Evolutionary conservation across 2,113 vertebrate genomes (phyloP), one percentile per base, ranked within the genome.

Genomic region (Noctilio leporinus): DNA sequence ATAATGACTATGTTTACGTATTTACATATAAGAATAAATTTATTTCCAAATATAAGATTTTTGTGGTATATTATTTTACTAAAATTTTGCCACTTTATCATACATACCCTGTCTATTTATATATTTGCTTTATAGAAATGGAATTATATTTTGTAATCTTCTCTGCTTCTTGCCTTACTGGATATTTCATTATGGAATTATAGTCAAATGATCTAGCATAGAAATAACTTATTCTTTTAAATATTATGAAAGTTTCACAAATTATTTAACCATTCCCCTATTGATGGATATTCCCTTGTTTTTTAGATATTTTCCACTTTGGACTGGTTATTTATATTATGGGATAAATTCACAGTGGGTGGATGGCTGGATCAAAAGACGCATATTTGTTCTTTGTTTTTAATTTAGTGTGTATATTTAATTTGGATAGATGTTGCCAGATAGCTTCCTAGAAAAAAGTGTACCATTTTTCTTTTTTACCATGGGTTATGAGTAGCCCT

Each of bases 221-320:
- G 59, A 81, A 45, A 22, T 55, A 64, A 89, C 4, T 62, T 55
- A 77, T 94, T 69, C 55, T 86, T 92, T 78, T 43, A 91, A 93
- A 86, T 91, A 73, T 77, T 81, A n/a, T 65, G 15, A 22, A 89
- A 77, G 22, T 22, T 49, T 24, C 64, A 84, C 19, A 91, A 55
- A 83, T 49, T 38, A 73, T 86, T 73, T 45, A 91, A 15, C 26
- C 30, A 91, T 93, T 78, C 49, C 12, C 35, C 30, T 15, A 22
- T 38, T 91, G 67, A 94, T 93, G 67, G n/a, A 70, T 89, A 55
- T 78, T 91, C 11, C 33, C 57, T 75, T 93, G 85, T 24, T 94
- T 96, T 87, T 82, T 76, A 91, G 86, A 65, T 7, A 51, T 83
- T 96, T 89, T 91, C 26, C 35, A 53, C 24, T 82, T 38, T 82